phyloP scores from a whole-genome alignment of 2,797 vertebrate species.

The Garrulus glandarius region DNA sequence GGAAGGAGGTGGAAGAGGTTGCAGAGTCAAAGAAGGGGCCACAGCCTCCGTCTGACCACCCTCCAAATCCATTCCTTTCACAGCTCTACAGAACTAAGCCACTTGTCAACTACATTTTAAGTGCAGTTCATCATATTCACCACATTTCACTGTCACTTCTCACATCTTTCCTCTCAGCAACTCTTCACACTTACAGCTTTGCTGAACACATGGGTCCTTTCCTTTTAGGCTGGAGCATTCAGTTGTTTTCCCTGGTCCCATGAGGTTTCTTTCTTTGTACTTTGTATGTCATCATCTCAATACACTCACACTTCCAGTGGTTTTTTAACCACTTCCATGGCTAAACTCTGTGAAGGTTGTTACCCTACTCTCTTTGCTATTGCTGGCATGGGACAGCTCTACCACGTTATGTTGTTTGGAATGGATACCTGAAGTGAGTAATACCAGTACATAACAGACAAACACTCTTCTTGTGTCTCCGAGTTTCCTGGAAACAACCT shows the following conservation, averaged over 20 bases:
- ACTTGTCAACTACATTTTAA: background rate
- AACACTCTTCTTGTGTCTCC: background rate
- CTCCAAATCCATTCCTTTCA: background rate
- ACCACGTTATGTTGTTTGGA: background rate
- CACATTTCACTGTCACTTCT: background rate
- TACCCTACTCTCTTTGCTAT: background rate
- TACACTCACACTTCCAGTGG: background rate
- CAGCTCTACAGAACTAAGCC: background rate
- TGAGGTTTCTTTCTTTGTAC: background rate
- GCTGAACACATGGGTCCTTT: accelerated
- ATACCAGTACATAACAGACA: background rate
- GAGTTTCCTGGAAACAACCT: background rate
- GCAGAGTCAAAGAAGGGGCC: background rate
- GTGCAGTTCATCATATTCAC: background rate
- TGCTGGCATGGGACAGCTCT: background rate
- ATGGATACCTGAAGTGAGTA: background rate
- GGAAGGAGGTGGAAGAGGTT: background rate
- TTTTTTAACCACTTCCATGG: background rate
- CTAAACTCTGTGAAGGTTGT: background rate
- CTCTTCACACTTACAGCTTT: background rate
- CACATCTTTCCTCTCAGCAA: background rate
- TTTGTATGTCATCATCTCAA: accelerated
- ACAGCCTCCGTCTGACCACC: background rate
- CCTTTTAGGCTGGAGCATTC: background rate
- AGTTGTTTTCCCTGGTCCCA: background rate